Evolutionary conservation across 2,113 vertebrate species (phyloP).

Genomic region (Pelecanoides urinatrix): DNA sequence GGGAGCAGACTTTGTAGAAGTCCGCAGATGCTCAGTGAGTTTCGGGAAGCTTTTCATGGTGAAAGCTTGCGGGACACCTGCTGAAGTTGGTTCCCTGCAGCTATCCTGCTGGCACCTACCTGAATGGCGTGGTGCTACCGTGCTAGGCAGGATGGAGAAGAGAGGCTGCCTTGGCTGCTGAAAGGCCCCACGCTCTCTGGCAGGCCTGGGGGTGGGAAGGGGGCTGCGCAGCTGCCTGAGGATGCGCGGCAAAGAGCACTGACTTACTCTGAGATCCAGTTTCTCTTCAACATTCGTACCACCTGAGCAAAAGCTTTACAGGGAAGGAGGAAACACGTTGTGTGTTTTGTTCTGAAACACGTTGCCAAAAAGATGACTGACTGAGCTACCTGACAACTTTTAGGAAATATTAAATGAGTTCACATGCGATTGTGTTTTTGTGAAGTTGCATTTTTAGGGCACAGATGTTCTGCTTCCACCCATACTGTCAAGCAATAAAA

Average conservation of each 20-base stretch:
- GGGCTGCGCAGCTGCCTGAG: background rate
- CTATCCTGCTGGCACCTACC: background rate
- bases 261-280: background rate
- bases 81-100: background rate
- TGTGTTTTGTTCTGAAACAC: background rate
- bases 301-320: background rate
- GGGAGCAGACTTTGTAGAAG: background rate
- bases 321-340: background rate
- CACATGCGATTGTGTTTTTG: background rate
- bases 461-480: background rate
- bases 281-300: background rate
- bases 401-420: background rate
- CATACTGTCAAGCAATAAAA: background rate
- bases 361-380: background rate
- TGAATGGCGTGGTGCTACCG: background rate
- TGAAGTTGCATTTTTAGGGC: background rate
- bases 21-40: rapidly evolving
- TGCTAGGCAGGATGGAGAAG: background rate
- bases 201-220: background rate
- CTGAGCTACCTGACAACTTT: background rate
- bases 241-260: rapidly evolving
- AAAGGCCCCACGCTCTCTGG: background rate
- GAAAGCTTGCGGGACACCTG: background rate
- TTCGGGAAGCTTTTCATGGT: background rate
- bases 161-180: background rate